Percentiles rank a stretch among this genome's conserved stretches.
Evolutionary conservation across 1,140 invertebrate genomes (phyloP).

Genomic region (Cydia fagiglandana): DNA sequence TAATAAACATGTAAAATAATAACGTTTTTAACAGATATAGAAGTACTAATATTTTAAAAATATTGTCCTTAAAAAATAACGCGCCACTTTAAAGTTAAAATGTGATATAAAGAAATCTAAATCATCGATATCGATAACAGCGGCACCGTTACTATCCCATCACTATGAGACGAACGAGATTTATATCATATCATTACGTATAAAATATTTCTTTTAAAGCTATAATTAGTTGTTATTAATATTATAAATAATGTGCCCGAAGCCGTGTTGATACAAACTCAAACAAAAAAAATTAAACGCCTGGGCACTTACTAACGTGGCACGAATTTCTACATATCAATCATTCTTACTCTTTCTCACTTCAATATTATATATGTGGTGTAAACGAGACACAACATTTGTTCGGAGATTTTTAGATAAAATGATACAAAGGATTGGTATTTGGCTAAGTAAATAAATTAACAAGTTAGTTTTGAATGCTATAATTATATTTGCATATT

Average conservation of each 20-base stretch:
- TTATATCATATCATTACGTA: conserved; percentile 77
- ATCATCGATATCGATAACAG: conserved; percentile 43
- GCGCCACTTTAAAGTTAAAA: conserved; percentile 29
- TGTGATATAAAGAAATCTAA: conserved; percentile 32
- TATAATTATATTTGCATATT: background rate
- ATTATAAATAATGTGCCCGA: conserved; percentile 71
- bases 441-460: conserved; percentile 15
- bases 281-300: conserved; percentile 20
- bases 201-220: conserved; percentile 78
- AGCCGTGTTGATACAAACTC: conserved; percentile 48
- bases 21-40: too few species aligned
- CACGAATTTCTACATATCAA: background rate
- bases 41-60: too few species aligned
- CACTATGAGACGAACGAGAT: conserved; percentile 63
- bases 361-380: background rate
- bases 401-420: background rate
- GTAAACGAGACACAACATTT: background rate
- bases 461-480: background rate
- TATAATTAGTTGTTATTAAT: conserved; percentile 79
- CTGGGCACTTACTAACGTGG: background rate
- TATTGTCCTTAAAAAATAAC: too few species aligned
- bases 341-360: background rate
- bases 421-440: background rate
- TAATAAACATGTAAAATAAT: too few species aligned
- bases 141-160: conserved; percentile 37